Base-by-base conservation (phyloP, 2,113 vertebrate species). In the Orientallactaga bullata region DNA sequence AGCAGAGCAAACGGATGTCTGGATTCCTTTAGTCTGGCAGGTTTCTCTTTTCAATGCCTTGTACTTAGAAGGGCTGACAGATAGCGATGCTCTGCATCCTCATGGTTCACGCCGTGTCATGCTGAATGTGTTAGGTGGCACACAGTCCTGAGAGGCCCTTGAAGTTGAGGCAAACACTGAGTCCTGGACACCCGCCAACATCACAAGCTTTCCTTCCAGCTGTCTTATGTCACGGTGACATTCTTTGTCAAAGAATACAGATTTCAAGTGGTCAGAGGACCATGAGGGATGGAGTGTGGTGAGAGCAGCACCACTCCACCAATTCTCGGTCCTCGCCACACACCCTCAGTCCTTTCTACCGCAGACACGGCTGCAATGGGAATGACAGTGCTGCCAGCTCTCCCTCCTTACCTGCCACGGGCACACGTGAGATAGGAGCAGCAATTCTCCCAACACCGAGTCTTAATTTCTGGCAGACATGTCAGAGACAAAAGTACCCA, bases 231-330 rank as follows among this genome's bases (percentile, higher is more conserved):
- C 26, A 69, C 76, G 73, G 37, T 21, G 73, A 82, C 35, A 90
- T 16, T n/a, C 47, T 55, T 92, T 73, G 18, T 60, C 89, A 78
- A 73, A 71, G 55, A 95, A 51, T 17, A 76, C 5, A 92, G 30
- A 39, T 66, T 92, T 87, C 7, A 18, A 80, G 39, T 18, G 30
- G 15, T 47, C 73, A 81, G 51, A 92, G 51, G 73, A 92, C 73
- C 42, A 65, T 28, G n/a, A 92, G 21, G 68, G 39, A 85, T 20
- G 5, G 12, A 28, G 3, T 84, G 20, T 47, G 66, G 66, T 12
- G 30, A 69, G 24, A 87, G 51, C 51, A n/a, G n/a, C n/a, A n/a
- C n/a, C n/a, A n/a, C n/a, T 47, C 42, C 42, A 47, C 42, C 42
- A 47, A 47, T 47, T 47, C 42, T 47, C 42, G 8, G 42, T 47